phyloP scores from a whole-genome alignment of 2,888 invertebrate genomes.

The Acronicta alni region DNA sequence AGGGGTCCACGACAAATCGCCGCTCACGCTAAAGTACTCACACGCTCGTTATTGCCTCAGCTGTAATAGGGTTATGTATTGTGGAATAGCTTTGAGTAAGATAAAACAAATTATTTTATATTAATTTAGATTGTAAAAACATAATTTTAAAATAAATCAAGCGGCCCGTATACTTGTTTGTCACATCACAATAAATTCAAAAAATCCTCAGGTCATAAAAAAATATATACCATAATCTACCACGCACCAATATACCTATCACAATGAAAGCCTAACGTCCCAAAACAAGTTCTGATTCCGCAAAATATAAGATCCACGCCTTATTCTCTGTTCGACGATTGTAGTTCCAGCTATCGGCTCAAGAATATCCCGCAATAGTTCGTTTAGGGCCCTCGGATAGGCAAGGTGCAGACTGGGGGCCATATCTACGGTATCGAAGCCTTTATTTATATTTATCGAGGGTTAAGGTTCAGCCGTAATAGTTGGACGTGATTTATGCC shows the following conservation, averaged over 20 bases:
- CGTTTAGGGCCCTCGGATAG: conserved; percentile 41
- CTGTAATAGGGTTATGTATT: conserved; percentile 40
- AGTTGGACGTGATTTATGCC: conserved; percentile 51
- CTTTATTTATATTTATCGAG: conserved; percentile 60
- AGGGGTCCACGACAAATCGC: conserved; percentile 49
- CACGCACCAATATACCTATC: conserved; percentile 1
- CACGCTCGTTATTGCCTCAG: conserved; percentile 37
- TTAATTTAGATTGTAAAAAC: too few relatives aligned
- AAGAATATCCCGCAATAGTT: conserved; percentile 48
- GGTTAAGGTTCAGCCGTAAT: conserved; percentile 47
- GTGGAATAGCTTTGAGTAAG: background rate
- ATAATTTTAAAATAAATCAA: too few relatives aligned
- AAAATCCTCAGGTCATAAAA: too few relatives aligned
- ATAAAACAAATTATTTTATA: too few relatives aligned
- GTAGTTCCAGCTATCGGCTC: conserved; percentile 43
- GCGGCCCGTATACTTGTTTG: too few relatives aligned
- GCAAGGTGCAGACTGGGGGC: conserved; percentile 47
- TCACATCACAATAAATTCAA: too few relatives aligned
- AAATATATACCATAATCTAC: too few relatives aligned
- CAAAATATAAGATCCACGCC: conserved; percentile 19
- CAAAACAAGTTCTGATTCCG: conserved; percentile 10
- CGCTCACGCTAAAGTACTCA: conserved; percentile 49
- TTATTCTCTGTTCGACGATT: conserved; percentile 47
- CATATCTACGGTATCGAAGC: conserved; percentile 51
- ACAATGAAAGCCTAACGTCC: conserved; percentile 16